phyloP scores from a whole-genome alignment of 2,113 vertebrate genomes.

The Phainopepla nitens region DNA sequence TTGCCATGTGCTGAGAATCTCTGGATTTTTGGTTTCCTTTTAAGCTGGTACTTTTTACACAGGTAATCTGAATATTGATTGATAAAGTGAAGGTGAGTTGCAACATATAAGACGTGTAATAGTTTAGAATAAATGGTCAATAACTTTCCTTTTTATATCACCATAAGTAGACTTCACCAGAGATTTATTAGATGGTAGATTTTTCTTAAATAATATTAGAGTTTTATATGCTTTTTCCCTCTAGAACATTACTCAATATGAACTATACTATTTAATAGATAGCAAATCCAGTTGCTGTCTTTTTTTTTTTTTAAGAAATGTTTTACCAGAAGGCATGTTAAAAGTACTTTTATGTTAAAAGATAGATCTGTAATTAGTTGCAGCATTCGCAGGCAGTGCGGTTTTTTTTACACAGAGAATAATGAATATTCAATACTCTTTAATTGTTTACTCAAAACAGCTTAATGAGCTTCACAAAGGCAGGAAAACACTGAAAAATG shows the following conservation, averaged over 20 bases:
- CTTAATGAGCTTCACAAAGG: slow-evolving; percentile 26
- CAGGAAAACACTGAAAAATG: slow-evolving; percentile 33
- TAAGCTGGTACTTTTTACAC: not conserved
- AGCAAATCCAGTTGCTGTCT: not conserved
- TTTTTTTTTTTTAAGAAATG: not conserved
- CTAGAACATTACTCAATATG: not conserved
- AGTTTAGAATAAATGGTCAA: not conserved
- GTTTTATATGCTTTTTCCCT: not conserved
- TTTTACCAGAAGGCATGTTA: not conserved
- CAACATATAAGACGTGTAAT: not conserved
- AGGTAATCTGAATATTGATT: not conserved
- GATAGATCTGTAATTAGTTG: not conserved
- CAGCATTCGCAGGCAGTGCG: not conserved
- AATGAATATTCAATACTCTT: slow-evolving; percentile 39
- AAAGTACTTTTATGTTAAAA: not conserved
- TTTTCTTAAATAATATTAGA: not conserved
- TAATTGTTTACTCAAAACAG: slow-evolving; percentile 46
- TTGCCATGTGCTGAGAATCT: not conserved
- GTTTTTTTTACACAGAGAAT: not conserved
- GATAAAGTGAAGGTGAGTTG: not conserved
- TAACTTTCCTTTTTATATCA: not conserved
- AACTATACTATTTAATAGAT: not conserved
- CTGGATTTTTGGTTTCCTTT: not conserved
- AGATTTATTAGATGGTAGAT: not conserved
- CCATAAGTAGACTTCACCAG: not conserved